Conservation (phyloP, 2,888 invertebrate genomes). For the Germaria angustata region DNA sequence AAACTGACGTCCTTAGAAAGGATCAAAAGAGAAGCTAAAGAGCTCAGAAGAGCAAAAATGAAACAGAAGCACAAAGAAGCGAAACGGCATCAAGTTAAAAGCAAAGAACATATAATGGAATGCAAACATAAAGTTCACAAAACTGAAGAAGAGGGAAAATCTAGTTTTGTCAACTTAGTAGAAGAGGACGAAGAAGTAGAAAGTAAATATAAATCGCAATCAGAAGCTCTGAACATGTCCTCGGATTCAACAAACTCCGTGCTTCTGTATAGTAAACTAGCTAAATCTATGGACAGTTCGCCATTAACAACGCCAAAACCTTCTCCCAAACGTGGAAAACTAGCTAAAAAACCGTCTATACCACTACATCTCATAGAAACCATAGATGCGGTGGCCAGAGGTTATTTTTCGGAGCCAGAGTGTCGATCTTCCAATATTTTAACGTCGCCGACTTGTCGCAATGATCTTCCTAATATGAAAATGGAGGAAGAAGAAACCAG, state of each 20-base stretch:
- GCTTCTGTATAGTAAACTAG: background rate
- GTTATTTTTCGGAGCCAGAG: slow-evolving; percentile 79
- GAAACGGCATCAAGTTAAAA: slow-evolving; percentile 51
- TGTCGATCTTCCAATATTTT: slow-evolving; percentile 30
- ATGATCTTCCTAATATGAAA: slow-evolving; percentile 11
- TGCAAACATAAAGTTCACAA: slow-evolving; percentile 9
- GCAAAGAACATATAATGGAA: slow-evolving; percentile 13
- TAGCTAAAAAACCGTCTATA: slow-evolving; percentile 70
- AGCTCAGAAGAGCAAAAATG: slow-evolving; percentile 67
- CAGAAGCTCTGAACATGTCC: background rate
- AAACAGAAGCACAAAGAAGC: slow-evolving; percentile 64
- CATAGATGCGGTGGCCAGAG: slow-evolving; percentile 75
- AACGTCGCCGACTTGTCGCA: background rate
- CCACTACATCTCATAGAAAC: slow-evolving; percentile 74
- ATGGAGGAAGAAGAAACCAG: slow-evolving; percentile 60
- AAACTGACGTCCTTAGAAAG: slow-evolving; percentile 71
- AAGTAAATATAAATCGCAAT: background rate
- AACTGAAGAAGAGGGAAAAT: slow-evolving; percentile 42
- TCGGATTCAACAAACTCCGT: background rate
- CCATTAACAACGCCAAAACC: slow-evolving; percentile 68
- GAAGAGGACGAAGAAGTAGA: slow-evolving; percentile 53
- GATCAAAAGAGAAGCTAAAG: slow-evolving; percentile 71
- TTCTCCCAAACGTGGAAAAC: slow-evolving; percentile 73
- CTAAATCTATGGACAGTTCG: slow-evolving; percentile 31
- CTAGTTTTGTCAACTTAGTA: slow-evolving; percentile 57